These are phyloP conservation scores for Panagrolaimus sp. DNA, from an alignment of 1,140 invertebrate species.

Conservation along the genomic window DNA sequence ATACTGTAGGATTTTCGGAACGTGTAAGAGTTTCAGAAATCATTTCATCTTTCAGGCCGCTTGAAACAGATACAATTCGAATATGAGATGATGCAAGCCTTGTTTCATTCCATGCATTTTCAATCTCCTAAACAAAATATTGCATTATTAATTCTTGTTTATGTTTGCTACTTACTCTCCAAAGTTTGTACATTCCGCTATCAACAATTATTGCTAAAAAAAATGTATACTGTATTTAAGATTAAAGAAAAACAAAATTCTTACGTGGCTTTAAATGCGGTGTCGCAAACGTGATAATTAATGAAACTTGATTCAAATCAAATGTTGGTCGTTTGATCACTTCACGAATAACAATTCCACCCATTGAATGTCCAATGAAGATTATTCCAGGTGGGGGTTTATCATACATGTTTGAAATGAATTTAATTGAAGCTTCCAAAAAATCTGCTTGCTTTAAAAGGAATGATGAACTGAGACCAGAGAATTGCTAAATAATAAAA, in stretches of 20 bases:
- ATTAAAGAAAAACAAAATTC: slow-evolving; percentile 6
- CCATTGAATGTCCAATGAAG: slow-evolving; percentile 48
- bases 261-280: slow-evolving; percentile 43
- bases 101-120: slow-evolving; percentile 20
- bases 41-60: slow-evolving; percentile 40
- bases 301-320: slow-evolving; percentile 16
- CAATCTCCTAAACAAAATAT: no score
- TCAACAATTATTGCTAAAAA: slow-evolving; percentile 36
- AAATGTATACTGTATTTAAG: neutral
- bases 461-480: slow-evolving; percentile 39
- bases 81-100: slow-evolving; percentile 20
- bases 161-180: no score
- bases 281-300: slow-evolving; percentile 39
- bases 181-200: slow-evolving; percentile 31
- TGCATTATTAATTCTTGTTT: no score
- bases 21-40: slow-evolving; percentile 40
- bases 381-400: slow-evolving; percentile 33
- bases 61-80: slow-evolving; percentile 41
- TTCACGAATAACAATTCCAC: slow-evolving; percentile 41
- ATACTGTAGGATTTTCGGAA: slow-evolving; percentile 26
- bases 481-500: slow-evolving; percentile 36
- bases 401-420: slow-evolving; percentile 32
- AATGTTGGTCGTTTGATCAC: slow-evolving; percentile 20
- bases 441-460: slow-evolving; percentile 34
- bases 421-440: slow-evolving; percentile 28